Base-by-base conservation (phyloP, 2,113 vertebrate genomes). In the Mustela nigripes region DNA sequence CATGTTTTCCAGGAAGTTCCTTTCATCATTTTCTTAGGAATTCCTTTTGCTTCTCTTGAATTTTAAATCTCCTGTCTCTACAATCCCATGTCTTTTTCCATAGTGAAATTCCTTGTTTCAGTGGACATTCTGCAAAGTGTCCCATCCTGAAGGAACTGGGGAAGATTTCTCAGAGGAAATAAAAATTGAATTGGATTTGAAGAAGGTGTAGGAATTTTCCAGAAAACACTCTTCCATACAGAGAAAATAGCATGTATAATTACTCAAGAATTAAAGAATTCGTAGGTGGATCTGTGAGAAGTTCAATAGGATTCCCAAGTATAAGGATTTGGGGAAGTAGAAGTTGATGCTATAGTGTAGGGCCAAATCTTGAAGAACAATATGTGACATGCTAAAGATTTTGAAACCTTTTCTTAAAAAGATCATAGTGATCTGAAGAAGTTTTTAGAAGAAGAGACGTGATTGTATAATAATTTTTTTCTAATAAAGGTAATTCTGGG, bases 151-250 rank as follows among this genome's bases (percentile, higher is more conserved):
- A 86, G 42, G 48, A 92, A 53, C 19, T 88, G 42, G 39, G 31
- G 12, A 74, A 67, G n/a, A 71, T 86, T 78, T 86, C 53, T 82
- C 5, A 82, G 42, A 87, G 28, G 65, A 97, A 69, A 83, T 89
- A 11, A 89, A 89, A 60, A 42, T 42, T 58, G 15, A 95, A 12
- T 78, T 95, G 3, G 7, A 9, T 94, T 94, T 97, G 89, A 45
- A 86, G n/a, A 97, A 60, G 50, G 6, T 60, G 2, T 60, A 56
- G 11, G 4, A 45, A 48, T 82, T 58, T 94, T 76, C 24, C 33
- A 89, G 33, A 92, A 82, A 97, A 60, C 21, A 58, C 19, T 85
- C 31, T 62, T 21, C 11, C 5, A 24, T 63, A n/a, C 22, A 58
- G 48, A 73, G 14, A 39, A 91, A 89, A 62, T 48, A 42, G 39